Evolutionary conservation across 2,888 invertebrate genomes (phyloP), one percentile per base, ranked within the genome.

Genomic region (Pachycephus smyrnensis): DNA sequence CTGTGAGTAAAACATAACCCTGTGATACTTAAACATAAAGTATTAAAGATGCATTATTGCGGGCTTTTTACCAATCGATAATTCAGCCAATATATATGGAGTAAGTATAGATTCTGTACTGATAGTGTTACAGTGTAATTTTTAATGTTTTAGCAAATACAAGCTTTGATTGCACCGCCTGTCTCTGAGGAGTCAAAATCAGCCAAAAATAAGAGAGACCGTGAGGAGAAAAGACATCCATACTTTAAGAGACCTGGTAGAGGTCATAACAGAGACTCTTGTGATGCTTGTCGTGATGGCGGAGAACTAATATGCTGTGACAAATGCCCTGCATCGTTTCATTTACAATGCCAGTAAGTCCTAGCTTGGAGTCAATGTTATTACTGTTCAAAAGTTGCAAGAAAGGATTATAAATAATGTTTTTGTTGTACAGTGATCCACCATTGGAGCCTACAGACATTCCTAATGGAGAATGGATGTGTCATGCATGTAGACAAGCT

Each of bases 281-380:
- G 99, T 90, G 98, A 98, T 92, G 96, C 97, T 77, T 99, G 99
- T 91, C 95, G 96, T 77, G 98, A 98, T 93, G 98, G 98, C 55
- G 98, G 99, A 3, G 98, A 98, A 91, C 93, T 99, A 68, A 95
- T 99, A 79, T 98, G 98, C 92, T 99, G 99, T 91, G 98, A 99
- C 92, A 95, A 96, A 82, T 99, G 99, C 88, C 98, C 98, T 1
- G 97, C 98, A 40, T 98, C 98, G 82, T 99, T 99, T 92, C 99
- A 99, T 93, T 93, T 98, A 80, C 95, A 96, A 86, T 99, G 99
- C 95, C 98, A 98, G 98, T 98, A 92, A 95, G 95, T 93, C 55
- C 23, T 55, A 23, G 2, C 55, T 9, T 55, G 9, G 3, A 40
- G 15, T 9, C 9, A 55, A 6, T 55, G 55, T 23, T 55, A 9